Evolutionary conservation across 2,797 vertebrate genomes (phyloP).

Genomic region (Crocidura indochinensis): DNA sequence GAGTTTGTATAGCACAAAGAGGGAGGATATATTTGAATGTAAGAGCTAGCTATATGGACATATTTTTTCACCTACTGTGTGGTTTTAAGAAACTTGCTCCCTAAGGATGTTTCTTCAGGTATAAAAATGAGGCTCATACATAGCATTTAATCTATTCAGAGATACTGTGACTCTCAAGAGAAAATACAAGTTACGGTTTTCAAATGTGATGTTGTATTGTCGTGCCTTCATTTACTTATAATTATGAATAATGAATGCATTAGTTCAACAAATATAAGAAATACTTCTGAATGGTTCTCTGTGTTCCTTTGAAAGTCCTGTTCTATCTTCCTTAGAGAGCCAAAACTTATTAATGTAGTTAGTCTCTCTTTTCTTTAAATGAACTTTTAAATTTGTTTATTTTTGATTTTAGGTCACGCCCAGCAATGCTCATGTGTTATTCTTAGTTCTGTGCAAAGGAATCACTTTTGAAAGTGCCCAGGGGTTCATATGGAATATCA

Average conservation of each 20-base stretch:
- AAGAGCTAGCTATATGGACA: not conserved
- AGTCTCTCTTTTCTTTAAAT: not conserved
- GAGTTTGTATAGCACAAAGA: not conserved
- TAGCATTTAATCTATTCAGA: constrained; percentile 12
- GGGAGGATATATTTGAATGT: no score
- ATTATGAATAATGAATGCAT: not conserved
- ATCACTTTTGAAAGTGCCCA: no score
- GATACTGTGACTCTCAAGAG: constrained; percentile 10
- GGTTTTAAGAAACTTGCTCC: constrained; percentile 35
- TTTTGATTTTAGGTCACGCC: no score
- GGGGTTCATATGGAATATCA: no score
- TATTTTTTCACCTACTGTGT: not conserved
- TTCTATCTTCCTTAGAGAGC: not conserved
- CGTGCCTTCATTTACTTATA: not conserved
- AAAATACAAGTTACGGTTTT: not conserved
- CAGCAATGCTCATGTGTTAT: no score
- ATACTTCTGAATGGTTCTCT: constrained; percentile 54
- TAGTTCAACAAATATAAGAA: constrained; percentile 47
- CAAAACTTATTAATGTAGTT: not conserved
- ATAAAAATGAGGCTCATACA: constrained; percentile 23
- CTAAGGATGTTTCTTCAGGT: constrained; percentile 33
- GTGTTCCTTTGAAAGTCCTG: constrained; percentile 49
- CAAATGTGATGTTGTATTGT: constrained; percentile 32
- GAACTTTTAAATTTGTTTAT: no score
- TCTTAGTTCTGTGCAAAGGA: no score